Conservation (phyloP, 1,140 invertebrate genomes). For the Nasonia vitripennis region DNA sequence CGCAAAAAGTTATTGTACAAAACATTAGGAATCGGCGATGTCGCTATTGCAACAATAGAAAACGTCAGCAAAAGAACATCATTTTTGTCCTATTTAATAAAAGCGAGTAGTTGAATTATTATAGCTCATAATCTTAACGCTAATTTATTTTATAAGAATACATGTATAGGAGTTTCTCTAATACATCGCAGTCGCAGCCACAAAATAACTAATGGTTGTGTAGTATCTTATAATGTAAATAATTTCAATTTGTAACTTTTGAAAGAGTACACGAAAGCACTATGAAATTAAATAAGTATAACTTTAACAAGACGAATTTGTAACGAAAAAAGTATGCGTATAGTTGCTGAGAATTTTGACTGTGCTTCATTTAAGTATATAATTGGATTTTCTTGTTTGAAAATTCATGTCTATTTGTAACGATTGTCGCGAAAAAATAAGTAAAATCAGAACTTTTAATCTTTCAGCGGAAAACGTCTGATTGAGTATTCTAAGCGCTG, state of each 20-base stretch:
- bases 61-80: not conserved
- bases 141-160: slow-evolving; percentile 34
- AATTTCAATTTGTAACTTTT: slow-evolving; percentile 14
- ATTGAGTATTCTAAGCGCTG: slow-evolving; percentile 11
- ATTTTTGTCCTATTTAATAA: slow-evolving; percentile 7
- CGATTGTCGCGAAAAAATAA: slow-evolving; percentile 19
- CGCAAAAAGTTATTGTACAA: not conserved
- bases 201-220: not conserved
- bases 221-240: slow-evolving; percentile 30
- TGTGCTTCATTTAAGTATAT: slow-evolving; percentile 7
- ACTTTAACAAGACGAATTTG: not conserved
- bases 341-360: not conserved
- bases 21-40: not conserved
- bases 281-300: not conserved
- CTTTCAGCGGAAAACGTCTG: not conserved
- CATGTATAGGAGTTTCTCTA: slow-evolving; percentile 8
- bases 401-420: slow-evolving; percentile 4
- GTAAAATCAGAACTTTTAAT: not conserved
- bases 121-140: not conserved
- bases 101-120: slow-evolving; percentile 14
- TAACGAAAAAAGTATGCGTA: slow-evolving; percentile 4
- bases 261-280: not conserved
- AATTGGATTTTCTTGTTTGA: not conserved
- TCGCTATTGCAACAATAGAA: slow-evolving; percentile 24
- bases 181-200: not conserved